Evolutionary conservation across 2,113 vertebrate genomes (phyloP), one percentile per base, ranked within the genome.

Genomic region (human (Homo sapiens)): DNA sequence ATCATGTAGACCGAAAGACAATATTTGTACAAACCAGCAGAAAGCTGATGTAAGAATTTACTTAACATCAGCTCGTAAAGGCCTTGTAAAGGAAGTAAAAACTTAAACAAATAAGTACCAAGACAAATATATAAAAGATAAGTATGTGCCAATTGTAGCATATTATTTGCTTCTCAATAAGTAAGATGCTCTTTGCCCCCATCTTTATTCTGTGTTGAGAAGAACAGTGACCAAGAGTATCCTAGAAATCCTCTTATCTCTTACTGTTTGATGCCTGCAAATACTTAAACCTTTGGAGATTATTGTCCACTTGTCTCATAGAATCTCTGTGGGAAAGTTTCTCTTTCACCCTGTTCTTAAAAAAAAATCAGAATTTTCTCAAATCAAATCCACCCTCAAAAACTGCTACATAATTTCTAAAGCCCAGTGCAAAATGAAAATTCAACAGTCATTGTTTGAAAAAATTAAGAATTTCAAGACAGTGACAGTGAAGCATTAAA

Each of bases 91-190:
- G 40, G 25, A 30, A 84, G 30, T 18, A 87, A 45, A 14, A 59
- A 85, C 75, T 89, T 79, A 80, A 93, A 88, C 78, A 93, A 85
- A 86, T 25, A 89, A 55, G 73, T 30, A 78, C 16, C 38, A 75
- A 89, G 86, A 72, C 40, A 59, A 72, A 40, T 45, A 70, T 17
- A 76, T 45, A 78, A 90, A 93, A 94, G 82, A 79, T 43, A 68
- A 92, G 38, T 30, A 50, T 35, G 50, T 75, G 30, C 13, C 16
- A 50, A 43, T 50, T 45, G 8, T 8, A n/a, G 78, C 10, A 25
- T 48, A 57, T 22, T 52, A 35, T 78, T 94, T 80, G 48, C 64
- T 84, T 89, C 55, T 93, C 17, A 9, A 25, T 30, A 61, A 85
- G 50, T 32, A 72, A 92, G 16, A 13, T 27, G 8, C 13, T 73